phyloP scores from a whole-genome alignment of 2,888 invertebrate genomes.

The Podotricha telesiphe region DNA sequence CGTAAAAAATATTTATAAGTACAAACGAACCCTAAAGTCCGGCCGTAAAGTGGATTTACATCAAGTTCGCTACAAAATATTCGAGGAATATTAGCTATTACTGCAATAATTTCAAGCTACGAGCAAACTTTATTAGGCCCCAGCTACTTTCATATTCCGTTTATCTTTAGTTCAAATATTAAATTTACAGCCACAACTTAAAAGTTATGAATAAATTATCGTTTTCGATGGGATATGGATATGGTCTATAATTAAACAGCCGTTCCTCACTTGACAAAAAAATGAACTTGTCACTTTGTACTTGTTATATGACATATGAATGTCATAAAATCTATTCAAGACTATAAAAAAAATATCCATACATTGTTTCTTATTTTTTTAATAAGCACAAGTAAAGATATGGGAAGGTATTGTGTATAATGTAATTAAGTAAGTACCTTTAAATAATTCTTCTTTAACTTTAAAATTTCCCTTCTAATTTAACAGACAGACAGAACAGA shows the following conservation, averaged over 20 bases:
- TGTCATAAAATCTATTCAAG: too few relatives aligned
- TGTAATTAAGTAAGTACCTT: too few relatives aligned
- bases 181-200: slow-evolving; percentile 21
- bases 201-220: slow-evolving; percentile 17
- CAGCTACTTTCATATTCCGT: slow-evolving; percentile 25
- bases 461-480: too few relatives aligned
- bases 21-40: slow-evolving; percentile 24
- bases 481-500: too few relatives aligned
- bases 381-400: too few relatives aligned
- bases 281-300: too few relatives aligned
- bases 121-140: slow-evolving; percentile 28
- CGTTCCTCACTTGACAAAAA: not conserved
- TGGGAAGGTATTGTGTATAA: too few relatives aligned
- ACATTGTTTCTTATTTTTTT: too few relatives aligned
- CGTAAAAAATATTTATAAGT: slow-evolving; percentile 8
- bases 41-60: slow-evolving; percentile 38
- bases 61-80: slow-evolving; percentile 38
- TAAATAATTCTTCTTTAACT: too few relatives aligned
- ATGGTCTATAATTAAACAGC: not conserved
- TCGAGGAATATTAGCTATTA: slow-evolving; percentile 38
- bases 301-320: too few relatives aligned
- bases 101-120: slow-evolving; percentile 34
- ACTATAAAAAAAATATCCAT: too few relatives aligned
- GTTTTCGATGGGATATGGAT: slow-evolving; percentile 5
- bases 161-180: slow-evolving; percentile 32